Percentiles rank a stretch among this genome's conserved stretches.
These are phyloP conservation scores for Drosophila neoperkinsi DNA, from an alignment of 2,888 invertebrate species.

Conservation along the genomic window DNA sequence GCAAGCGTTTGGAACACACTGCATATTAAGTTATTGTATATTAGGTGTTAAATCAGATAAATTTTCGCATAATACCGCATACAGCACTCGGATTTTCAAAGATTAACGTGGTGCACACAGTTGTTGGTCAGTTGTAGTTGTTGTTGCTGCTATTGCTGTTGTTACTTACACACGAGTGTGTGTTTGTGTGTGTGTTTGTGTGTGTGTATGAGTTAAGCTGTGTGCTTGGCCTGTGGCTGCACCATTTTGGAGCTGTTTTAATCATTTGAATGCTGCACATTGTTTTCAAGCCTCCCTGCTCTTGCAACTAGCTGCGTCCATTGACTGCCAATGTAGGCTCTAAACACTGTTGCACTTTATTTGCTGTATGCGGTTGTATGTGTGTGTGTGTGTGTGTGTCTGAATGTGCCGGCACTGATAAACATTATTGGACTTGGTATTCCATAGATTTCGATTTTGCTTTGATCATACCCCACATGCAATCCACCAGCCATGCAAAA, in stretches of 20 bases:
- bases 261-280: constrained; percentile 81
- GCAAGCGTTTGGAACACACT: constrained; percentile 77
- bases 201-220: constrained; percentile 47
- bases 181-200: constrained; percentile 10
- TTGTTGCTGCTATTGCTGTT: constrained; percentile 24
- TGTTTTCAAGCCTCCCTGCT: constrained; percentile 57
- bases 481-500: constrained; percentile 25
- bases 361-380: constrained; percentile 36
- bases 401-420: constrained; percentile 64
- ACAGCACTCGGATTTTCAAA: constrained; percentile 86
- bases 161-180: neutral
- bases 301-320: neutral
- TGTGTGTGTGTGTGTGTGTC: constrained; percentile 32
- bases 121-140: constrained; percentile 64
- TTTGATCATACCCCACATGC: constrained; percentile 44
- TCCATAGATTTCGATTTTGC: constrained; percentile 45
- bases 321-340: constrained; percentile 37
- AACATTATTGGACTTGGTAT: constrained; percentile 59
- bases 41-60: constrained; percentile 86
- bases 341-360: constrained; percentile 75
- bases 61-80: constrained; percentile 86
- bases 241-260: constrained; percentile 77
- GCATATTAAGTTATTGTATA: constrained; percentile 86
- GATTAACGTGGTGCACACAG: constrained; percentile 84
- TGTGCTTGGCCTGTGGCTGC: constrained; percentile 64